Base-by-base conservation (phyloP, 2,113 vertebrate genomes). In the Pseudorhombus dupliciocellatus region DNA sequence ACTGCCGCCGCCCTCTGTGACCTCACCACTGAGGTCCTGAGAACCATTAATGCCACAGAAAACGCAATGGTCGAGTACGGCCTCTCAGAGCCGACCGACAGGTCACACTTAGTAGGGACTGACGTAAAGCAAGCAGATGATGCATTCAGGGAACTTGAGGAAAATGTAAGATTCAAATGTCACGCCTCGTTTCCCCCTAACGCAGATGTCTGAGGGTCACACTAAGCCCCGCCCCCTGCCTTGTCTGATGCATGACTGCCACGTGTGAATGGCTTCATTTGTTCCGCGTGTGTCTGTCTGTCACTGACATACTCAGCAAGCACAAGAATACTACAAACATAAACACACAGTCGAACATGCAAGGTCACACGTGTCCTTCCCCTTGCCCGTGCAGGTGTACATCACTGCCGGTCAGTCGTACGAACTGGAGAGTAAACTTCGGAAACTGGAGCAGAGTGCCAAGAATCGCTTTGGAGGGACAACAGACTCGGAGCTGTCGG, bases 41-140 rank as follows among this genome's bases (percentile, higher is more conserved):
- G 94, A 93, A 94, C 94, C 84, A 91, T 96, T 91, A 96, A 95
- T 34, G 89, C 93, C 85, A 94, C 91, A 71, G 95, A 95, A 93
- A 91, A 66, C 30, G 94, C 90, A 0, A 89, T 94, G 87, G 85
- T 90, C 21, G 93, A 94, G 85, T 93, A 88, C 14, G 84, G 85
- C 76, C 87, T 85, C 26, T 75, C 91, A 84, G 88, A 90, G 77
- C 86, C 92, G 63, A 69, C 57, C 65, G 87, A 85, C 79, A 84
- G 86, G 57, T 46, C 87, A 64, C 83, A 74, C 71, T 84, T 92
- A 89, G 87, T 46, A 53, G 90, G 75, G 61, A 71, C 87, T 77
- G 93, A 93, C 21, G 88, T 89, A 87, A 93, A 89, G 85, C 91
- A 90, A 71, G 89, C 92, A 66, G 91, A 93, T 80, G 92, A 93